Conservation (phyloP, 2,888 invertebrate genomes). For the Himalopsyche anomala region DNA sequence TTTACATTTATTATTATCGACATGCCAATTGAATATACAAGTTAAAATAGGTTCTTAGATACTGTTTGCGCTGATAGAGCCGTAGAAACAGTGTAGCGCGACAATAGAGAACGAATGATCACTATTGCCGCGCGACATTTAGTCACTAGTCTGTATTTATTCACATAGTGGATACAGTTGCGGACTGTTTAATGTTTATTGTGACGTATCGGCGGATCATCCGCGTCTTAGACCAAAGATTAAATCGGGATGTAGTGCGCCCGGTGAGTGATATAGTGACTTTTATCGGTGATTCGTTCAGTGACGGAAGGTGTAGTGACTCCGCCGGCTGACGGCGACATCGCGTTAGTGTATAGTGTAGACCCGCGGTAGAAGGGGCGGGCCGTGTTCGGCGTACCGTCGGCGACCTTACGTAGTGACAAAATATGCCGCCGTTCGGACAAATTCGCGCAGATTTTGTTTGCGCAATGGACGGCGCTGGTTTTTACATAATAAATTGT, state of each 20-base stretch:
- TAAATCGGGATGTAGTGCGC: slow-evolving; percentile 2
- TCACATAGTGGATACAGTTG: slow-evolving; percentile 47
- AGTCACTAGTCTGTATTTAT: slow-evolving; percentile 35
- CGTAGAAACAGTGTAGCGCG: slow-evolving; percentile 56
- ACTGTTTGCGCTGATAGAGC: slow-evolving; percentile 60
- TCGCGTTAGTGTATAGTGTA: slow-evolving; percentile 58
- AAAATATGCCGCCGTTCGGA: neutral
- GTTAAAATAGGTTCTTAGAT: slow-evolving; percentile 31
- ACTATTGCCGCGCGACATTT: neutral
- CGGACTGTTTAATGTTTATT: slow-evolving; percentile 24
- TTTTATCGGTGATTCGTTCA: slow-evolving; percentile 59
- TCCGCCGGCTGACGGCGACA: slow-evolving; percentile 58
- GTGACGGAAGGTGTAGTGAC: slow-evolving; percentile 52
- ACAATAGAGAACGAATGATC: neutral
- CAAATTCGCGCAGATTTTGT: neutral
- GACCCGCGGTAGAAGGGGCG: slow-evolving; percentile 28
- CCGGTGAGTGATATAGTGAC: slow-evolving; percentile 58
- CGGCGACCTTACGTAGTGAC: slow-evolving; percentile 47
- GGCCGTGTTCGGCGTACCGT: slow-evolving; percentile 39
- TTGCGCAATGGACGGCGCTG: slow-evolving; percentile 25
- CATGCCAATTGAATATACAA: slow-evolving; percentile 26
- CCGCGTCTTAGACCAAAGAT: slow-evolving; percentile 35
- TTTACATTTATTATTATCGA: slow-evolving; percentile 11
- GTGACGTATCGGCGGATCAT: slow-evolving; percentile 19
- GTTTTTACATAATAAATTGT: slow-evolving; percentile 58